Evolutionary conservation across 2,797 vertebrate genomes (phyloP), one percentile per base, ranked within the genome.

Genomic region (Pseudocheirus occidentalis): DNA sequence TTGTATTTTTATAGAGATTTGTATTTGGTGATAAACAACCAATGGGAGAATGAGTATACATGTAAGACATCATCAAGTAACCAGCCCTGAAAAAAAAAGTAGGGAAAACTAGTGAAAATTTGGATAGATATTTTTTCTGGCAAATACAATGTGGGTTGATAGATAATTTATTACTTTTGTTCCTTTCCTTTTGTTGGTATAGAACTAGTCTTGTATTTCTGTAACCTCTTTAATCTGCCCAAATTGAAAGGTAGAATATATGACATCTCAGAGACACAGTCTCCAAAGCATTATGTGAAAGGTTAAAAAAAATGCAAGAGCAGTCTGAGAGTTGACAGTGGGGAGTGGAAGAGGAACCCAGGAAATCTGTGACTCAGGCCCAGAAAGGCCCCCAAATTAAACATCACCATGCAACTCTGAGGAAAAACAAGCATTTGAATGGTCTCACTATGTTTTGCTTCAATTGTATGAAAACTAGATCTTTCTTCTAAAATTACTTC

Each of bases 161-260:
- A 95, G 90, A 89, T 46, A 66, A 92, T 89, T 89, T 53, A 1
- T 55, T 92, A 62, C 56, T 90, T 9, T 59, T 21, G 0, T 29
- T 46, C 93, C 90, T 91, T 58, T n/a, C 24, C 53, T 90, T 21
- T 92, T 95, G 57, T 34, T 66, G 91, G 40, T 94, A 58, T 11
- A 94, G n/a, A 94, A 92, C 81, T 90, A 91, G 28, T 59, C 62
- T 95, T 92, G 57, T 92, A 53, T 94, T 95, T 91, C 55, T 92
- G 16, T 28, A 53, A n/a, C 46, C 34, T 91, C 54, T 95, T 11
- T 57, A 56, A 11, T 57, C 57, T 92, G 93, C 56, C 58, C 54
- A 90, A 59, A 92, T 6, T 91, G 59, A 95, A 96, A 96, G 62
- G 12, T 59, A 93, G 3, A 4, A 93, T 92, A 95, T 62, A 91